phyloP scores from a whole-genome alignment of 64 coral and sea anemone species.

The Hydrozoanthus tunicans region DNA sequence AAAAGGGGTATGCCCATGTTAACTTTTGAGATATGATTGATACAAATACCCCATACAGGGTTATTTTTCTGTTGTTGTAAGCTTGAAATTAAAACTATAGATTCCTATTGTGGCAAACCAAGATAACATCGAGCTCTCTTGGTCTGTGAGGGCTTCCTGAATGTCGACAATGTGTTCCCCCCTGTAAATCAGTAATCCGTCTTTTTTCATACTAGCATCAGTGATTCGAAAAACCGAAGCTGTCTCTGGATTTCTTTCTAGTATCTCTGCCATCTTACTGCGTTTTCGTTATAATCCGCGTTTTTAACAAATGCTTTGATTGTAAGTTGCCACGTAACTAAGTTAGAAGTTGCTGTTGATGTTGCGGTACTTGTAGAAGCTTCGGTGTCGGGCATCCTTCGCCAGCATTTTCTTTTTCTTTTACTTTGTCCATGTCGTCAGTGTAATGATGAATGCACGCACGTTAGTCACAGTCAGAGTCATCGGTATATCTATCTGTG shows the following conservation, averaged over 20 bases:
- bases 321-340: constrained; percentile 15
- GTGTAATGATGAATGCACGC: background rate
- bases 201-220: constrained; percentile 5
- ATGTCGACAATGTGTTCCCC: constrained; percentile 16
- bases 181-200: constrained; percentile 34
- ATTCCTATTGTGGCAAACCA: too few relatives aligned
- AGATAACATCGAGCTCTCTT: too few relatives aligned
- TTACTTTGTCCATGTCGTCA: background rate
- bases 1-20: too few relatives aligned
- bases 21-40: too few relatives aligned
- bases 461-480: too few relatives aligned
- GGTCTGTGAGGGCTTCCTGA: constrained; percentile 8
- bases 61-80: too few relatives aligned
- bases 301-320: constrained; percentile 2
- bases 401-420: background rate
- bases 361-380: background rate
- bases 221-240: constrained; percentile 22
- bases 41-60: too few relatives aligned
- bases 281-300: constrained; percentile 5
- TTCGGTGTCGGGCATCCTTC: background rate
- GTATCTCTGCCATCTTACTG: background rate
- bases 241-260: constrained; percentile 54
- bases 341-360: background rate
- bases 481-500: too few relatives aligned
- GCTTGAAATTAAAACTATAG: too few relatives aligned